A percentile compares a stretch with the other conserved stretches of the same genome.
Evolutionary conservation across 2,888 invertebrate species (phyloP).

Genomic region (Hypena proboscidalis): DNA sequence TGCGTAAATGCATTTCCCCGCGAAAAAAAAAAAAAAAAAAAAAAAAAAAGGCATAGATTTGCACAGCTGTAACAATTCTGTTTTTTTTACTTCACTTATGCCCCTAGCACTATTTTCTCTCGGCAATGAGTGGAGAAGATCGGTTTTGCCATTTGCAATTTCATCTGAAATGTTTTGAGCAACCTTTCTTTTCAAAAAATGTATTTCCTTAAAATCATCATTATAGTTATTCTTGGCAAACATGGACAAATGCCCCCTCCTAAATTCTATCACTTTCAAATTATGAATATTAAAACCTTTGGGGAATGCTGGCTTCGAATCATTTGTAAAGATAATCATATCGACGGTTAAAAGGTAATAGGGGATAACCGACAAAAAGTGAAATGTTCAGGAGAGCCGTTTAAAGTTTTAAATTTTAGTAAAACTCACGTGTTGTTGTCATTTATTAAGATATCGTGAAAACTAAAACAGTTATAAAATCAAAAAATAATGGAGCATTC

Average conservation of each 20-base stretch:
- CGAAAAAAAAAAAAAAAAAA: too few species aligned
- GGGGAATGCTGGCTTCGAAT: slow-evolving; percentile 11
- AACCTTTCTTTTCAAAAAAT: slow-evolving; percentile 8
- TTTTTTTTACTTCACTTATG: slow-evolving; percentile 9
- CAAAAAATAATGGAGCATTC: too few species aligned
- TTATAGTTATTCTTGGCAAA: slow-evolving; percentile 7
- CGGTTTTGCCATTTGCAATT: slow-evolving; percentile 6
- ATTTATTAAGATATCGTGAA: too few species aligned
- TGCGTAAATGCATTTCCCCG: too few species aligned
- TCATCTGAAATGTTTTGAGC: too few species aligned
- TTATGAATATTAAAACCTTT: slow-evolving; percentile 17
- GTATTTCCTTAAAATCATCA: slow-evolving; percentile 5
- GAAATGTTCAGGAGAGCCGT: too few species aligned
- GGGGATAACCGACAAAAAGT: too few species aligned
- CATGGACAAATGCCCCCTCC: slow-evolving; percentile 10
- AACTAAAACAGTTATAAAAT: too few species aligned
- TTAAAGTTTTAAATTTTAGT: too few species aligned
- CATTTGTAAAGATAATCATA: slow-evolving; percentile 16
- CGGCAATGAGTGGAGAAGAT: slow-evolving; percentile 12
- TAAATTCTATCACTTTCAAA: slow-evolving; percentile 17
- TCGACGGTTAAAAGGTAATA: too few species aligned
- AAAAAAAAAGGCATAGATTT: too few species aligned
- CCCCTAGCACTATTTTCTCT: slow-evolving; percentile 12
- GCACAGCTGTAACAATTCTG: slow-evolving; percentile 9
- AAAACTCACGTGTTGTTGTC: too few species aligned